Percentiles rank a stretch among this genome's conserved stretches.
Evolutionary conservation across 2,888 invertebrate genomes (phyloP).

Genomic region (Emmelina monodactyla): DNA sequence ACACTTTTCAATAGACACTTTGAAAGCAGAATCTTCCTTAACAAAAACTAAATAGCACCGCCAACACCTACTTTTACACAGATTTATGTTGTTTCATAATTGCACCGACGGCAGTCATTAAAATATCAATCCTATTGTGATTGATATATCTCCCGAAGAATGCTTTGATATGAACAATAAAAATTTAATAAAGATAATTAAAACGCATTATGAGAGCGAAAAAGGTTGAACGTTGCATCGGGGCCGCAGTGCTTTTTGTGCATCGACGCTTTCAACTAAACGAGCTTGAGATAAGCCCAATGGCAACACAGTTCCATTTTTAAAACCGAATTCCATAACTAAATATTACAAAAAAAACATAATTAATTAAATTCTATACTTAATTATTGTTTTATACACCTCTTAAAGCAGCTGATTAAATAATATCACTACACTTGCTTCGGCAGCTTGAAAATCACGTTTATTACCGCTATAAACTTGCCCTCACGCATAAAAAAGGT

Average conservation of each 20-base stretch:
- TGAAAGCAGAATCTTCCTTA: too few relatives aligned
- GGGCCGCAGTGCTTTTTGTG: too few relatives aligned
- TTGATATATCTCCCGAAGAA: not conserved
- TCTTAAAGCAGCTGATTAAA: too few relatives aligned
- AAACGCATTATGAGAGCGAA: not conserved
- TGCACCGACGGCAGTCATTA: not conserved
- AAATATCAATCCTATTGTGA: not conserved
- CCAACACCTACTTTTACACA: not conserved
- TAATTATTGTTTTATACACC: too few relatives aligned
- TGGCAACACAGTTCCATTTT: too few relatives aligned
- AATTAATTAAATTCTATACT: too few relatives aligned
- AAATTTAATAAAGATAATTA: not conserved
- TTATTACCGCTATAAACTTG: not conserved
- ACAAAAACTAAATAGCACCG: not conserved
- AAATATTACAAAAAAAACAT: too few relatives aligned
- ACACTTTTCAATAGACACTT: conserved; percentile 16
- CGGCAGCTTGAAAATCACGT: not conserved
- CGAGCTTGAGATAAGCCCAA: too few relatives aligned
- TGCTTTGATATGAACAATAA: not conserved
- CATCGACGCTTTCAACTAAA: too few relatives aligned
- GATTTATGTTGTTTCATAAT: not conserved
- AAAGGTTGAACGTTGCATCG: too few relatives aligned
- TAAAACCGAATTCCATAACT: too few relatives aligned
- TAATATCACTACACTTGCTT: too few relatives aligned
- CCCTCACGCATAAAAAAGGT: not conserved